phyloP scores from a whole-genome alignment of 1,140 invertebrate genomes.

The Fopius arisanus region DNA sequence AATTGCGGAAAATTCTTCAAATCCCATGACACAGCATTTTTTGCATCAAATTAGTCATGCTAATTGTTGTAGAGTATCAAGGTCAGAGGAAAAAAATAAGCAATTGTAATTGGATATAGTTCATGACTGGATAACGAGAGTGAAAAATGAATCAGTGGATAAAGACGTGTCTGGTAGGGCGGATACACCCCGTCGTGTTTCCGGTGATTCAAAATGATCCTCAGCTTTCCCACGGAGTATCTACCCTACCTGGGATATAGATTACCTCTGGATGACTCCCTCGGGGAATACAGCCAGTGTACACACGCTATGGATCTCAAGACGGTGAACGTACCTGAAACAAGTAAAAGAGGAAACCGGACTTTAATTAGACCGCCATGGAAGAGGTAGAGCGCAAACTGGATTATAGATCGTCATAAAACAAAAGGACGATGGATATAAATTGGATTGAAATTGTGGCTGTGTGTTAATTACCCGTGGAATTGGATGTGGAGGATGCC shows the following conservation, averaged over 20 bases:
- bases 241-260: background rate
- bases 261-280: background rate
- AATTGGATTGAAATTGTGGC: conserved; percentile 10
- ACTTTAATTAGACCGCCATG: conserved; percentile 19
- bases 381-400: background rate
- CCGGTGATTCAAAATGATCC: conserved; percentile 24
- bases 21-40: no score
- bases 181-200: conserved; percentile 7
- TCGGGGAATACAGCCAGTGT: background rate
- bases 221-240: conserved; percentile 17
- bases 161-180: background rate
- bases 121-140: background rate
- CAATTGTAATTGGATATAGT: background rate
- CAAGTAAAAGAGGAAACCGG: conserved; percentile 8
- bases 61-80: no score
- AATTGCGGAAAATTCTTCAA: background rate
- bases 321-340: background rate
- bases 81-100: background rate
- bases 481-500: background rate
- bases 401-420: conserved; percentile 18
- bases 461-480: background rate
- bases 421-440: background rate
- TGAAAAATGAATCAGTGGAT: background rate
- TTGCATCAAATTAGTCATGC: no score
- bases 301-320: conserved; percentile 1